phyloP scores from a whole-genome alignment of 2,888 invertebrate species.

The Eremobia ochroleuca region DNA sequence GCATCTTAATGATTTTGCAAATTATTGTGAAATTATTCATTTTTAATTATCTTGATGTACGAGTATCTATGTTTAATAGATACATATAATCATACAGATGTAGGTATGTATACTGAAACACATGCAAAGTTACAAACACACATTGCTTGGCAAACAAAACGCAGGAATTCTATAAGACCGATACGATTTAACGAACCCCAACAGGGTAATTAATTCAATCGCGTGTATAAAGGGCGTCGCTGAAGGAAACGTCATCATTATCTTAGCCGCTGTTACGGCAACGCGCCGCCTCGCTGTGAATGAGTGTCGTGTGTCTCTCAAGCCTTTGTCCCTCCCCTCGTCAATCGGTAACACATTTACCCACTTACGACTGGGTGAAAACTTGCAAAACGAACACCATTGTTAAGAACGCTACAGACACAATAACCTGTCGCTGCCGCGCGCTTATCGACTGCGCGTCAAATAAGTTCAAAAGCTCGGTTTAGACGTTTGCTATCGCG shows the following conservation, averaged over 20 bases:
- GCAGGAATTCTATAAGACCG: constrained; percentile 59
- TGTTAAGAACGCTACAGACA: constrained; percentile 79
- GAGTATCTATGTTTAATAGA: neutral
- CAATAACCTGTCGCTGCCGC: constrained; percentile 76
- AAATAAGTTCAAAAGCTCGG: constrained; percentile 90
- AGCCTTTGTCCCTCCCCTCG: constrained; percentile 80
- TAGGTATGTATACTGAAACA: neutral
- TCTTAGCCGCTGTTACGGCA: constrained; percentile 81
- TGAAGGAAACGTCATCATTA: constrained; percentile 83
- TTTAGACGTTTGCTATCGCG: constrained; percentile 85
- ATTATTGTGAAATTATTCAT: neutral
- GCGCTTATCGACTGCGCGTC: constrained; percentile 88
- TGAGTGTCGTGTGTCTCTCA: constrained; percentile 68
- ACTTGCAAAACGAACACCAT: constrained; percentile 88
- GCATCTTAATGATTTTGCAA: neutral
- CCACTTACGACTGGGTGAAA: constrained; percentile 88
- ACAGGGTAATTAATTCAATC: constrained; percentile 76
- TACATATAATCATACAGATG: neutral
- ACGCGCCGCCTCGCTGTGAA: constrained; percentile 74
- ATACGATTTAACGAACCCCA: constrained; percentile 65
- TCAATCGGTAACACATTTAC: constrained; percentile 90
- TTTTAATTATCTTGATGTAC: constrained; percentile 3
- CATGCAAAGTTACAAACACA: constrained; percentile 19
- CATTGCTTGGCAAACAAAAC: constrained; percentile 47
- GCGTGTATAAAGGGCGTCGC: constrained; percentile 69